Percentiles rank a stretch among this genome's conserved stretches.
Evolutionary conservation across 2,797 vertebrate genomes (phyloP).

Genomic region (Phalanger gymnotis): DNA sequence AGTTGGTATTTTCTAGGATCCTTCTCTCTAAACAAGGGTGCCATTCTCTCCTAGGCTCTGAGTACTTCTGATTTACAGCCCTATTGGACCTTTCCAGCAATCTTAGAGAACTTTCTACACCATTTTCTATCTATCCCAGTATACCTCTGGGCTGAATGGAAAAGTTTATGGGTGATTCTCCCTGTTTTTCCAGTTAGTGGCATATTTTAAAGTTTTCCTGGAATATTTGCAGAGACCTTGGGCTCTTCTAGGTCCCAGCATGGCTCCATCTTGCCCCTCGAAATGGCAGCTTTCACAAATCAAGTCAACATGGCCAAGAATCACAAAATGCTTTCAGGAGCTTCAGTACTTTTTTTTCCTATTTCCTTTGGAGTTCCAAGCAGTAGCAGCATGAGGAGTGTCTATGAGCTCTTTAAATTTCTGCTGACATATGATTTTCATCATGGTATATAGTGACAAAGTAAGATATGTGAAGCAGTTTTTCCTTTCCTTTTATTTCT

Average conservation of each 20-base stretch:
- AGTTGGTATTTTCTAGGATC: neutral
- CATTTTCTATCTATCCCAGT: neutral
- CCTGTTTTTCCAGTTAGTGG: neutral
- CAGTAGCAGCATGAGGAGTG: neutral
- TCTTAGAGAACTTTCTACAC: neutral
- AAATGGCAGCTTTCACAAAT: neutral
- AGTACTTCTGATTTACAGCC: neutral
- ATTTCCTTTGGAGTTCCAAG: neutral
- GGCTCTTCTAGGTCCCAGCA: neutral
- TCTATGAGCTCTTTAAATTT: neutral
- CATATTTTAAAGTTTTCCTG: neutral
- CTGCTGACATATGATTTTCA: neutral
- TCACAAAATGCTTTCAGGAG: neutral
- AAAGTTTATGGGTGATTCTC: neutral
- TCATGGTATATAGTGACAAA: neutral
- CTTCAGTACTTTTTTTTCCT: neutral
- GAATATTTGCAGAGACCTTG: neutral
- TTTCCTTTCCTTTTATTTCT: neutral
- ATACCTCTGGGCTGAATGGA: neutral
- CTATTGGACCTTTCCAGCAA: neutral
- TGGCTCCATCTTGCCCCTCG: neutral
- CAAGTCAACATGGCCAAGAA: neutral
- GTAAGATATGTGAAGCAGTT: neutral
- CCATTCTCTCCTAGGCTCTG: neutral
- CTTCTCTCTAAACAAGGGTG: neutral